Evolutionary conservation across 2,888 invertebrate genomes (phyloP), one percentile per base, ranked within the genome.

Genomic region (Dermolepida albohirtum): DNA sequence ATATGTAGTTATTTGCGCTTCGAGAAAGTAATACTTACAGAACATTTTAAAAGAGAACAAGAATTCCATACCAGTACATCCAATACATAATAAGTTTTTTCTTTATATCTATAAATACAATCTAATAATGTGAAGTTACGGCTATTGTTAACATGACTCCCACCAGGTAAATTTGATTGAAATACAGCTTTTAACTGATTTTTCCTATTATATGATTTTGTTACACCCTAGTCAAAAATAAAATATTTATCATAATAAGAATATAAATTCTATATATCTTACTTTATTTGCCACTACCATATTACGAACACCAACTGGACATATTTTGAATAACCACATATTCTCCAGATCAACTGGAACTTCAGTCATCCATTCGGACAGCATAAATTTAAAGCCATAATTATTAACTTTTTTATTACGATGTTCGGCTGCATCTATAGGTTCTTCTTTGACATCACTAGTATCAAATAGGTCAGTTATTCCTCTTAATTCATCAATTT

Each of bases 301-400:
- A 75, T 89, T 89, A 65, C 98, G 87, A 68, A 87, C 87, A 17
- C 97, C 98, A 77, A 89, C 88, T 0, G 98, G 98, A 79, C 95
- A 95, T 0, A 94, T 89, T 54, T 91, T 87, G 62, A 92, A 84
- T 17, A 87, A 81, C 94, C 95, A 95, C 55, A 90, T 88, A 5
- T 88, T 85, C 68, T 85, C 79, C 62, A 95, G 87, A 79, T 94
- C 91, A 27, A 86, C 85, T 0, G 98, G 98, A 66, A 92, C 88
- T 74, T 97, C 94, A 0, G 92, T 85, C 80, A 98, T 85, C 97
- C 97, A 98, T 82, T 98, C 98, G 0, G 97, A 97, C 68, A 92
- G 79, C 93, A 97, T 97, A 6, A 97, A 83, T 73, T 89, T 86
- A 79, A 88, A 84, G 39, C 77, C 77, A 71, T 79, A 84, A 49